Conservation (phyloP, 2,888 invertebrate species). For the Oxyscelio sp. region DNA sequence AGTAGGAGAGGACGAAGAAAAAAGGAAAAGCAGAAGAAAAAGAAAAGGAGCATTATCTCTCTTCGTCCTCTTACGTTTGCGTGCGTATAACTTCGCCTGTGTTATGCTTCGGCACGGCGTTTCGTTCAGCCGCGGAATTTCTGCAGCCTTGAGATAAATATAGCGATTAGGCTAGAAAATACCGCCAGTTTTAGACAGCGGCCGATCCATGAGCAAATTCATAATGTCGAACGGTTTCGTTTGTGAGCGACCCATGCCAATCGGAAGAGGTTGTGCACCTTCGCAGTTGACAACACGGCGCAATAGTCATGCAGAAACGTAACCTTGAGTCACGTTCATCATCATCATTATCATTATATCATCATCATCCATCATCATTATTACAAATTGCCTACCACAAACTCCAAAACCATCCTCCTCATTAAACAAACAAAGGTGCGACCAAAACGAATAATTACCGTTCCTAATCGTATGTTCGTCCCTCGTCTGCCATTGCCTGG, state of each 20-base stretch:
- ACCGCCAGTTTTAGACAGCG: too few species aligned
- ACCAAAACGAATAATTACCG: too few species aligned
- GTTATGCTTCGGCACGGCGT: slow-evolving; percentile 31
- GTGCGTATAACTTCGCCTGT: slow-evolving; percentile 58
- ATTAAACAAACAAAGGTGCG: too few species aligned
- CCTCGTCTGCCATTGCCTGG: too few species aligned
- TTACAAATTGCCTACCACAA: too few species aligned
- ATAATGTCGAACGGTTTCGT: too few species aligned
- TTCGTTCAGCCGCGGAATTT: slow-evolving; percentile 63
- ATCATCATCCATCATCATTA: too few species aligned
- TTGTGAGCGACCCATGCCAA: too few species aligned
- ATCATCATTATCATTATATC: slow-evolving; percentile 61
- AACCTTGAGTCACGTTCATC: slow-evolving; percentile 63
- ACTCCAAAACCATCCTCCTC: too few species aligned
- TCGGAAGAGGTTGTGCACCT: slow-evolving; percentile 59
- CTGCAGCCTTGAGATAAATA: slow-evolving; percentile 78
- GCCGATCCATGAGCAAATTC: too few species aligned
- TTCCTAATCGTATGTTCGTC: too few species aligned
- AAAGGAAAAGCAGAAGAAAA: slow-evolving; percentile 28
- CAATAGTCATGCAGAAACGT: slow-evolving; percentile 70
- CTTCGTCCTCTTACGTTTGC: slow-evolving; percentile 50
- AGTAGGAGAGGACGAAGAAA: too few species aligned
- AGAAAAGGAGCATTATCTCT: slow-evolving; percentile 36
- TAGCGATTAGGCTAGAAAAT: slow-evolving; percentile 73
- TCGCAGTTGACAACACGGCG: slow-evolving; percentile 67